Conservation (phyloP, 2,113 vertebrate species). For the Odobenus rosmarus region DNA sequence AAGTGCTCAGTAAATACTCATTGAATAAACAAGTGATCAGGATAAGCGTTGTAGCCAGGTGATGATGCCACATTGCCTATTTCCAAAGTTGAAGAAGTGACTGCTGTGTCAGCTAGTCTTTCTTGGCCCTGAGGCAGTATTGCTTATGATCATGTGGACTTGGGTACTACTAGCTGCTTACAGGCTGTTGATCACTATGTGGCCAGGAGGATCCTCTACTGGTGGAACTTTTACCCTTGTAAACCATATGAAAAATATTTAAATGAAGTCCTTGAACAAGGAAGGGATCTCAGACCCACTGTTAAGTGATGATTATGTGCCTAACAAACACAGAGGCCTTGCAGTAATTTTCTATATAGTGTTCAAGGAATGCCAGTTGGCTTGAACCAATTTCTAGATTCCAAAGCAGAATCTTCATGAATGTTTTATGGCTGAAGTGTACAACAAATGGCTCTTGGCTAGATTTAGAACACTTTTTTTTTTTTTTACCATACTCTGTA, state of each 20-base stretch:
- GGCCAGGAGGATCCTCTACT: not conserved
- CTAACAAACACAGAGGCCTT: not conserved
- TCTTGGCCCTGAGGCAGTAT: not conserved
- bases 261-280: conserved; percentile 43
- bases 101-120: not conserved
- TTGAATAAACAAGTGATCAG: not conserved
- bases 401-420: not conserved
- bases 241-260: not conserved
- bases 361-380: not conserved
- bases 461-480: not conserved
- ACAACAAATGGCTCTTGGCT: not conserved
- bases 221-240: not conserved
- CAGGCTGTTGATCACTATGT: not conserved
- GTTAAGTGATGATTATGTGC: not conserved
- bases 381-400: conserved; percentile 19
- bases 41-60: not conserved
- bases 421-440: not conserved
- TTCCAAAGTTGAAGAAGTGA: not conserved
- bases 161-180: not conserved
- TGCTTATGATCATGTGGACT: not conserved
- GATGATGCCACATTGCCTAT: not conserved
- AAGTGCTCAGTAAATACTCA: not conserved
- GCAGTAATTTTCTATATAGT: not conserved
- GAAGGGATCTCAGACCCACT: not conserved
- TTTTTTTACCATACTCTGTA: not conserved